Evolutionary conservation across 2,888 invertebrate genomes (phyloP).

Genomic region (Nemoura dubitans): DNA sequence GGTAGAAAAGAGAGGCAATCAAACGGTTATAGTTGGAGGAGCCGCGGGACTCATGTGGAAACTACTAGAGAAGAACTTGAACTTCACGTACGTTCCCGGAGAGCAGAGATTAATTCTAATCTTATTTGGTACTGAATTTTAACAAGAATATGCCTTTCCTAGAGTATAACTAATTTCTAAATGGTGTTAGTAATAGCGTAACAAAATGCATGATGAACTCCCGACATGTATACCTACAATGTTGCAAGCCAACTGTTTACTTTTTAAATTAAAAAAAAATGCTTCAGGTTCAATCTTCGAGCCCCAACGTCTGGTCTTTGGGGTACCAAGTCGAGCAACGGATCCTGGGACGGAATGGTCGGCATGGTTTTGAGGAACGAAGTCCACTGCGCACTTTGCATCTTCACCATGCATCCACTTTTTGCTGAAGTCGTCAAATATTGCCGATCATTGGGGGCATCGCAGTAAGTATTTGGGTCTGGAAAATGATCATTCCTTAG

Average conservation of each 20-base stretch:
- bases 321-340: not conserved
- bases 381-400: not conserved
- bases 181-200: too few species aligned
- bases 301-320: not conserved
- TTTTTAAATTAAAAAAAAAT: too few species aligned
- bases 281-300: not conserved
- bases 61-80: not conserved
- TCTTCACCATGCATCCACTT: not conserved
- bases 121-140: too few species aligned
- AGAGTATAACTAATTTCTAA: too few species aligned
- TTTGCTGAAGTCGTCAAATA: not conserved
- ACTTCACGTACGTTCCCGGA: too few species aligned
- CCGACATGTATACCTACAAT: too few species aligned
- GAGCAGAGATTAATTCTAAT: too few species aligned
- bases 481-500: too few species aligned
- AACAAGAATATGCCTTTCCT: too few species aligned
- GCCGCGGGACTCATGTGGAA: not conserved
- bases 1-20: not conserved
- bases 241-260: too few species aligned
- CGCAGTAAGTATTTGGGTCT: not conserved
- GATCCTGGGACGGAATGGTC: conserved; percentile 29
- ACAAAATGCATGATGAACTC: too few species aligned
- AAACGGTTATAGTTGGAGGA: not conserved
- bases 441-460: not conserved
- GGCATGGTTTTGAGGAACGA: not conserved